phyloP scores from a whole-genome alignment of 1,140 invertebrate genomes.

The Holcopasites calliopsidis region DNA sequence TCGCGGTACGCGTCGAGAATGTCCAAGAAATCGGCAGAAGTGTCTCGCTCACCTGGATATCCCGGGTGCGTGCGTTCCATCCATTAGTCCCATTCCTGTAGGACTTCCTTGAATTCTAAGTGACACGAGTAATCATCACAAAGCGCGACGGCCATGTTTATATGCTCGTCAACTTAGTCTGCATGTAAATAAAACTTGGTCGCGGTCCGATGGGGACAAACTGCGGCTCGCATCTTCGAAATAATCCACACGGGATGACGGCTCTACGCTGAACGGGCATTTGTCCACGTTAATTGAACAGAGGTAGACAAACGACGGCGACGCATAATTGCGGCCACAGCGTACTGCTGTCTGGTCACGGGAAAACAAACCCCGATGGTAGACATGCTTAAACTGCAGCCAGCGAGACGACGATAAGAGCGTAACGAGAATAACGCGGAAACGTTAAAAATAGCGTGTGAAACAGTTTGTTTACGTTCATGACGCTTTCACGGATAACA shows the following conservation, averaged over 20 bases:
- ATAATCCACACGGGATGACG: background rate
- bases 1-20: too few relatives aligned
- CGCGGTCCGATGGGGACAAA: background rate
- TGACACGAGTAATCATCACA: conserved; percentile 51
- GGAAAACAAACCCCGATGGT: conserved; percentile 33
- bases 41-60: conserved; percentile 50
- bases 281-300: conserved; percentile 12
- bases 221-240: background rate
- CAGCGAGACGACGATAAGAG: background rate
- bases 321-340: background rate
- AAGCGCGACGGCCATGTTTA: conserved; percentile 62
- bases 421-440: conserved; percentile 2
- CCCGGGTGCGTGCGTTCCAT: conserved; percentile 26
- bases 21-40: background rate
- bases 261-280: background rate
- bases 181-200: conserved; percentile 39
- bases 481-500: conserved; percentile 31
- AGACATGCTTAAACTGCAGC: conserved; percentile 15
- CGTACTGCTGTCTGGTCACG: conserved; percentile 6
- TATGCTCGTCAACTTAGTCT: conserved; percentile 43
- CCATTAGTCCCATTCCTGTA: conserved; percentile 47
- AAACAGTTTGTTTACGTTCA: conserved; percentile 30
- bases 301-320: background rate
- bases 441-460: background rate
- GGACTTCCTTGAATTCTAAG: conserved; percentile 8